Evolutionary conservation across 53 echinoderm and acorn worm species (phyloP), one percentile per base, ranked within the genome.

Genomic region (Glandiceps talaboti): DNA sequence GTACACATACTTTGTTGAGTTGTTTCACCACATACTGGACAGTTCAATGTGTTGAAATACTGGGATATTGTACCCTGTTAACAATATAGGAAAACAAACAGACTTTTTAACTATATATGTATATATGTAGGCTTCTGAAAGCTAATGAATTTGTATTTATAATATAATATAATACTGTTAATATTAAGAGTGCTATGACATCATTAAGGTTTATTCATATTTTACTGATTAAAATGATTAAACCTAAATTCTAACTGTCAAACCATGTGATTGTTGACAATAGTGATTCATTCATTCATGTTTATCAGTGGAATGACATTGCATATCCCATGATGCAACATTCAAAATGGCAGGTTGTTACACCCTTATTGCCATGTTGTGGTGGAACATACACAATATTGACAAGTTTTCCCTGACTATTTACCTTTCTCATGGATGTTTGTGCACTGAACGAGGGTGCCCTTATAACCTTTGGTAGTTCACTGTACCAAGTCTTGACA

Each of bases 1-100:
- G 86, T 86, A 29, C 97, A 96, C 14, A 96, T 85, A 26, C 92
- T 88, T 1, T 88, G 85, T 85, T 96, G 83, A 78, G 90, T 96
- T 29, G 91, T 84, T 28, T 87, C 85, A 76, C 92, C 97, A 76
- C 97, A 96, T 33, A 92, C 82, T 26, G 85, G 88, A 79, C 97
- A 96, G 82, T 96, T 96, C 72, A 96, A 74, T 75, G 90, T 96
- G 30, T 79, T 84, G 81, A 96, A 96, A 87, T 96, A 96, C 82
- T 96, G 97, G 0, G 93, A 90, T 75, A 96, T 96, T 0, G 97
- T 96, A 0, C 97, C 97, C 97, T 96, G 80, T 0, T 32, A 25
- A n/a, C n/a, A n/a, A n/a, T n/a, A n/a, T n/a, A n/a, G n/a, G n/a
- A n/a, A n/a, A n/a, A n/a, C n/a, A n/a, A n/a, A n/a, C n/a, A n/a